A percentile compares a stretch with the other conserved stretches of the same genome.
These are phyloP conservation scores for Leucosticte australis DNA, from an alignment of 2,113 vertebrate species.

Conservation along the genomic window DNA sequence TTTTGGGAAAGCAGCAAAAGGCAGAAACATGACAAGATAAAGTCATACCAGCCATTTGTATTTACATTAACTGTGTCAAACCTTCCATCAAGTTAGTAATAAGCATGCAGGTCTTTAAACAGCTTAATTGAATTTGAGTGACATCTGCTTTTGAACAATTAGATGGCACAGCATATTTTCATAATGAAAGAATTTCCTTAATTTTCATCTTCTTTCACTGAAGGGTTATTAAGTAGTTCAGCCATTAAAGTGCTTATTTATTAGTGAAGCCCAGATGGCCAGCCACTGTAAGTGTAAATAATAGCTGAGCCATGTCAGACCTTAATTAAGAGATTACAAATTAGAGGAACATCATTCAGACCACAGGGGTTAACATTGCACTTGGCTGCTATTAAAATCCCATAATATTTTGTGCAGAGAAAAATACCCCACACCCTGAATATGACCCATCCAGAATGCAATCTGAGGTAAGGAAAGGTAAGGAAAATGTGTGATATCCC, in stretches of 20 bases:
- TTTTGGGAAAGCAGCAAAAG: background rate
- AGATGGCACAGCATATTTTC: slow-evolving; percentile 28
- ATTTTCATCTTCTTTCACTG: slow-evolving; percentile 28
- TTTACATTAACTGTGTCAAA: slow-evolving; percentile 1
- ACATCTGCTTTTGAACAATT: slow-evolving; percentile 51
- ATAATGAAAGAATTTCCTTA: slow-evolving; percentile 36
- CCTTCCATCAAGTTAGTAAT: slow-evolving; percentile 20
- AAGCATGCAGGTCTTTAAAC: slow-evolving; percentile 18
- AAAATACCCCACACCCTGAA: background rate
- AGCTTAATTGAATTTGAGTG: slow-evolving; percentile 53
- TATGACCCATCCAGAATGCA: background rate
- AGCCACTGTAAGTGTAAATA: background rate
- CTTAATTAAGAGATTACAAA: slow-evolving; percentile 52
- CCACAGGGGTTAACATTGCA: background rate
- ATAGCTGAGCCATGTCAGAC: slow-evolving; percentile 33
- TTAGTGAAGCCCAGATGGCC: slow-evolving; percentile 41
- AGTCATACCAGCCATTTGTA: background rate
- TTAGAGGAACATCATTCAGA: background rate
- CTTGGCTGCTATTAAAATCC: background rate
- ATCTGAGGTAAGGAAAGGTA: background rate
- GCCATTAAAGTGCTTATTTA: slow-evolving; percentile 39
- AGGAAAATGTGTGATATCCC: background rate
- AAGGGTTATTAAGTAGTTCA: slow-evolving; percentile 48
- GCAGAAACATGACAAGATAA: background rate
- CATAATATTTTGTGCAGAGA: background rate